Evolutionary conservation across 1,140 invertebrate genomes (phyloP), one percentile per base, ranked within the genome.

Genomic region (Lutraria rhynchaena): DNA sequence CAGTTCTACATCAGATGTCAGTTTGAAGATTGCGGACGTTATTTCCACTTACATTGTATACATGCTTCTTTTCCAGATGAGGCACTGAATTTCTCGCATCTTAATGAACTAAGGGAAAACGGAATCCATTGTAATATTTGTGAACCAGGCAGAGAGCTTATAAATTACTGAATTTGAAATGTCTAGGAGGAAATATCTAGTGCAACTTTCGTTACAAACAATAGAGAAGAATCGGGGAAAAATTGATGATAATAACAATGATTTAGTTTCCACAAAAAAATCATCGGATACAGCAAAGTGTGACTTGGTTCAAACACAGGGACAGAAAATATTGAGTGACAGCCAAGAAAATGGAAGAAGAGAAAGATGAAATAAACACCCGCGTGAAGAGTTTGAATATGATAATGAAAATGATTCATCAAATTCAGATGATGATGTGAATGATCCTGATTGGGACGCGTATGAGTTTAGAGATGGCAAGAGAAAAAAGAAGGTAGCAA

Each of bases 111-210:
- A 44, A 31, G 35, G 24, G 69, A 73, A 73, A 73, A 73, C 35
- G 69, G 69, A 9, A 73, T 73, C 35, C 69, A 73, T 41, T 73
- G 69, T 27, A 27, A 27, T 35, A 73, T 35, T 9, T 73, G 69
- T 33, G 69, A 73, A 27, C 69, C 69, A 55, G 69, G 69, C n/a
- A 63, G 60, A 63, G n/a, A n/a, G n/a, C n/a, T n/a, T n/a, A n/a
- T 11, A 49, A 49, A 49, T 49, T 49, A 49, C 46, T 49, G 46
- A 49, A 49, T 49, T 49, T 11, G 46, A 49, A 49, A 49, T 49
- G 46, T 13, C 11, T n/a, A 49, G 46, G n/a, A n/a, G 46, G 46
- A 49, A 49, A 49, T 49, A 49, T 49, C n/a, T 49, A n/a, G 46
- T 49, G 46, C 46, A 49, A 49, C 46, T 49, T 49, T 49, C 46